A percentile compares a stretch with the other conserved stretches of the same genome.
These are phyloP conservation scores for Euschistus heros DNA, from an alignment of 1,140 invertebrate species.

Conservation along the genomic window DNA sequence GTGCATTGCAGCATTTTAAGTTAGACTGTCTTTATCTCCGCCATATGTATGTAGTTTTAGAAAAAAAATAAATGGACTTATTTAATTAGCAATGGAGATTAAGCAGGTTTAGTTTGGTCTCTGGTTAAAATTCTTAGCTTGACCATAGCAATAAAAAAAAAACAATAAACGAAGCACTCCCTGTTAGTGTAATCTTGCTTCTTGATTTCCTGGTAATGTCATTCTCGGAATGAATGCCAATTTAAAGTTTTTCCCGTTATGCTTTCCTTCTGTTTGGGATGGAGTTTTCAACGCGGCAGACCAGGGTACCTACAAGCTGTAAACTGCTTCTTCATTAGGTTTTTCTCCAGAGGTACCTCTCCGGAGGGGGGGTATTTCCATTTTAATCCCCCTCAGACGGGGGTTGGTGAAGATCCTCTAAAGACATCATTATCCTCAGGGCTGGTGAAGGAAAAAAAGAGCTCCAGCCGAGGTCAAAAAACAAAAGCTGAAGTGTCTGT, in stretches of 20 bases:
- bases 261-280: background rate
- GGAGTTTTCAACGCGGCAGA: background rate
- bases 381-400: background rate
- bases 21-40: too few species aligned
- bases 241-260: background rate
- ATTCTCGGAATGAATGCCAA: background rate
- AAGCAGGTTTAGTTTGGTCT: too few species aligned
- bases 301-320: background rate
- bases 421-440: slow-evolving; percentile 1
- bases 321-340: background rate
- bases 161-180: too few species aligned
- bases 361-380: background rate
- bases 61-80: too few species aligned
- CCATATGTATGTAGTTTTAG: too few species aligned
- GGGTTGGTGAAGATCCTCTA: background rate
- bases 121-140: too few species aligned
- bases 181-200: too few species aligned
- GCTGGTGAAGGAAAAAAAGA: background rate
- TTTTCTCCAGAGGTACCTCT: too few species aligned
- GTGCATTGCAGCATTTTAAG: too few species aligned
- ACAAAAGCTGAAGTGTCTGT: slow-evolving; percentile 12
- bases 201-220: too few species aligned
- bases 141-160: too few species aligned
- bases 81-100: too few species aligned
- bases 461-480: background rate